Evolutionary conservation across 2,888 invertebrate genomes (phyloP), one percentile per base, ranked within the genome.

Genomic region (Phengaris alcon): DNA sequence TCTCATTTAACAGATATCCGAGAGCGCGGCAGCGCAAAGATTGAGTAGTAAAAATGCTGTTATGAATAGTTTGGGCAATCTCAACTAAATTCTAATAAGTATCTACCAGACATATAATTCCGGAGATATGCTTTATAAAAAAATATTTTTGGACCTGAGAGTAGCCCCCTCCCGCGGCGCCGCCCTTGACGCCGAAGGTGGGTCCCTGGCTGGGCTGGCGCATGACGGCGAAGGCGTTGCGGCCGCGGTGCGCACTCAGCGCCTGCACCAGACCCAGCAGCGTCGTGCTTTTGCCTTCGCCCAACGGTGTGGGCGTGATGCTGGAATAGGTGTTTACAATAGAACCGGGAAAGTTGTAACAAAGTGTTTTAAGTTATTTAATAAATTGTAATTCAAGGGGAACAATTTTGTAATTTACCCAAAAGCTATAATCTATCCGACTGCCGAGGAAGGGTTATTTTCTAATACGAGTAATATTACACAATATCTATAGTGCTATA

Each of bases 141-240:
- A 4, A 9, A 52, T 52, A 52, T 9, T 12, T 9, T 1, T 52
- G 76, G 84, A 96, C 96, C 94, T 97, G 97, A 0, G 99, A 97
- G 88, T 99, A 99, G 4, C 99, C 99, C 22, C 99, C 99, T 2
- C 99, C 99, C 8, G 99, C 99, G 2, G 99, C 99, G 48, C 99
- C 99, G 74, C 98, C 98, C 94, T 99, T 99, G 76, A 99, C 98
- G 12, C 99, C 99, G 90, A 99, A 99, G 9, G 99, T 99, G 3
- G 99, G 99, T 4, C 99, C 99, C 90, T 99, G 99, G 73, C 99
- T 99, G 0, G 99, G 99, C 86, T 99, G 99, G 1, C 99, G 95
- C 83, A 99, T 95, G 83, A 98, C 98, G 2, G 98, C 99, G 86
- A 99, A 96, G 0, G 98, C 95, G 90, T 99, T 99, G 80, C 95